phyloP scores from a whole-genome alignment of 1,140 invertebrate genomes.

The Alviniconcha marisindica region DNA sequence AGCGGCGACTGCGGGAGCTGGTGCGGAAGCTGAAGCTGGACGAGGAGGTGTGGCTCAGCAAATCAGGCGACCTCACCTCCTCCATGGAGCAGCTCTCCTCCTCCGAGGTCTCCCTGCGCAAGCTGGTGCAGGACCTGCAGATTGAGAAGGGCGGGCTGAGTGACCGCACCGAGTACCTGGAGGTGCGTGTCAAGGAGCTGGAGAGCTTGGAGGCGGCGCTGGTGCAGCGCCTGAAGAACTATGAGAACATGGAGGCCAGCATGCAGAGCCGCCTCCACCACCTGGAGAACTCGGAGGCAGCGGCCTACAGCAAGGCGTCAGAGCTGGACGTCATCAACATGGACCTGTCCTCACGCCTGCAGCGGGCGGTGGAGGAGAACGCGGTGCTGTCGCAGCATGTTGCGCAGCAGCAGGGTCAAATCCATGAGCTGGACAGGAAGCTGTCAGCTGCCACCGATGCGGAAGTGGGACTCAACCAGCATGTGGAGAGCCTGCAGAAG shows the following conservation, averaged over 20 bases:
- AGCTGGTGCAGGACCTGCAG: conserved; percentile 62
- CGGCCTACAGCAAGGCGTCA: conserved; percentile 59
- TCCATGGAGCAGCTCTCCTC: conserved; percentile 67
- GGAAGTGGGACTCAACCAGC: conserved; percentile 59
- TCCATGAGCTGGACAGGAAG: conserved; percentile 60
- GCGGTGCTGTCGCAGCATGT: conserved; percentile 60
- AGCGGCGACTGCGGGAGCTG: conserved; percentile 64
- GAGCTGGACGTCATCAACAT: conserved; percentile 68
- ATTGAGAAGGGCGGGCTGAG: conserved; percentile 61
- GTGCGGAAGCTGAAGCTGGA: conserved; percentile 67
- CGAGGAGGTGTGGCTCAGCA: conserved; percentile 65
- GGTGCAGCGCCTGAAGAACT: conserved; percentile 61
- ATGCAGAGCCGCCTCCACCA: conserved; percentile 58
- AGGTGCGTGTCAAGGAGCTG: conserved; percentile 64
- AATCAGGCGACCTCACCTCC: conserved; percentile 61
- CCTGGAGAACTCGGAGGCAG: conserved; percentile 62
- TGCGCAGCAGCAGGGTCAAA: conserved; percentile 55
- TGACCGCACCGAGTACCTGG: conserved; percentile 65
- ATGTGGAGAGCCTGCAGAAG: conserved; percentile 60
- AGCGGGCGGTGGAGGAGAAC: conserved; percentile 66
- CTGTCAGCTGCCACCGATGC: conserved; percentile 52
- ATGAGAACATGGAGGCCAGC: conserved; percentile 63
- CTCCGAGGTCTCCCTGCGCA: conserved; percentile 61
- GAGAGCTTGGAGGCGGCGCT: conserved; percentile 64
- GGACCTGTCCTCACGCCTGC: conserved; percentile 60